Evolutionary conservation across 37 sponge, comb jelly and placozoan genomes (phyloP).

Genomic region (Chondrosia reniformis): DNA sequence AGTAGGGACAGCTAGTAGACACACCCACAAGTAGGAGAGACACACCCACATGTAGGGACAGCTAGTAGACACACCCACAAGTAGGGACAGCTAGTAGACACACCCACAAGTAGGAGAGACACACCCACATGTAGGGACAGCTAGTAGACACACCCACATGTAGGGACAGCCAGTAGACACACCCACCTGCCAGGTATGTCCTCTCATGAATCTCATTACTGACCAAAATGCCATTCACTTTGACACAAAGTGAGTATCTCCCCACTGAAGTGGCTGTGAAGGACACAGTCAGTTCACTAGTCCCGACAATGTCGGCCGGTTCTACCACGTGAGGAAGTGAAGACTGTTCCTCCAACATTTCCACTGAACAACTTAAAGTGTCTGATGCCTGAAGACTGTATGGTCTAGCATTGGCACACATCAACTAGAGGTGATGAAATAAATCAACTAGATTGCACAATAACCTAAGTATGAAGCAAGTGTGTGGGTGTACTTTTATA

Average conservation of each 20-base stretch:
- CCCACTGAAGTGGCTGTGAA: constrained; percentile 56
- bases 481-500: constrained; percentile 38
- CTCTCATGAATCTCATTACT: constrained; percentile 22
- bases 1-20: neutral
- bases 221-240: constrained; percentile 29
- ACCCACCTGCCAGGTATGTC: constrained; percentile 60
- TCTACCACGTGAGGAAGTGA: constrained; percentile 58
- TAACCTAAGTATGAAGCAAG: neutral
- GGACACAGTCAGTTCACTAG: constrained; percentile 40
- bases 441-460: neutral
- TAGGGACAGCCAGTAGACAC: constrained; percentile 2
- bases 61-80: neutral
- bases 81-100: no score
- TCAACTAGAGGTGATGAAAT: constrained; percentile 16
- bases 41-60: constrained; percentile 2
- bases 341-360: neutral
- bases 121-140: no score
- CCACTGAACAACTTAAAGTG: constrained; percentile 21
- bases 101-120: no score
- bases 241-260: constrained; percentile 33
- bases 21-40: neutral
- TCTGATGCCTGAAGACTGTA: constrained; percentile 56
- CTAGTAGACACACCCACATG: no score
- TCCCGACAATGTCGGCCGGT: constrained; percentile 29
- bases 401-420: constrained; percentile 29